These are phyloP conservation scores for Dendrophyllia cribrosa DNA, from an alignment of 64 coral and sea anemone genomes.

Conservation along the genomic window DNA sequence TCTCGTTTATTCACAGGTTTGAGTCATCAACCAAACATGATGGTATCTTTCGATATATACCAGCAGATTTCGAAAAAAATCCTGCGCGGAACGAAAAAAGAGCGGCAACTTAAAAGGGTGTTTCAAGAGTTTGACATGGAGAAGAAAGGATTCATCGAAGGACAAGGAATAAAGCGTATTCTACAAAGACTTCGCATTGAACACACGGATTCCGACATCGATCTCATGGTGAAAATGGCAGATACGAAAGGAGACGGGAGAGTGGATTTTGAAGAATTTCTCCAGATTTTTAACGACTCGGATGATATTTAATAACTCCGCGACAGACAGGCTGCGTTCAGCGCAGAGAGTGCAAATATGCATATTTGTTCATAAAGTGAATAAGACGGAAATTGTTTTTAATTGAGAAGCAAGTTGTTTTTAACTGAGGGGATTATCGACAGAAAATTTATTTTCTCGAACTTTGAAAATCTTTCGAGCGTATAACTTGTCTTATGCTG, in stretches of 20 bases:
- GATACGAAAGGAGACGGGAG: constrained; percentile 80
- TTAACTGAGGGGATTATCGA: background rate
- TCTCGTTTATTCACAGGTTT: constrained; percentile 33
- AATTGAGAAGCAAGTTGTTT: background rate
- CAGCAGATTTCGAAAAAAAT: constrained; percentile 46
- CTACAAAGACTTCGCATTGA: constrained; percentile 80
- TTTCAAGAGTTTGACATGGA: constrained; percentile 86
- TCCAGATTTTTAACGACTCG: constrained; percentile 77
- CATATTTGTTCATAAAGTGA: background rate
- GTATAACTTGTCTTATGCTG: background rate
- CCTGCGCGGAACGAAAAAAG: constrained; percentile 35
- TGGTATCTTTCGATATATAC: constrained; percentile 55
- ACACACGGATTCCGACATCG: constrained; percentile 68
- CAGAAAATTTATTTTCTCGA: background rate
- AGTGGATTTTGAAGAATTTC: constrained; percentile 86
- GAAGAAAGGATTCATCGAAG: constrained; percentile 82
- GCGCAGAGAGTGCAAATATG: too few relatives aligned
- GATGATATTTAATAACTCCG: background rate
- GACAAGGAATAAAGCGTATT: constrained; percentile 69
- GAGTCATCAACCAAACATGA: background rate
- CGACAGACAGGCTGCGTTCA: too few relatives aligned
- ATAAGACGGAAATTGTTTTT: background rate
- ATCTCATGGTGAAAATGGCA: constrained; percentile 85
- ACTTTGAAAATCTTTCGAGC: background rate
- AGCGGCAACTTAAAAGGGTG: constrained; percentile 56